Evolutionary conservation across 2,113 vertebrate species (phyloP), one percentile per base, ranked within the genome.

Genomic region (Anhinga anhinga): DNA sequence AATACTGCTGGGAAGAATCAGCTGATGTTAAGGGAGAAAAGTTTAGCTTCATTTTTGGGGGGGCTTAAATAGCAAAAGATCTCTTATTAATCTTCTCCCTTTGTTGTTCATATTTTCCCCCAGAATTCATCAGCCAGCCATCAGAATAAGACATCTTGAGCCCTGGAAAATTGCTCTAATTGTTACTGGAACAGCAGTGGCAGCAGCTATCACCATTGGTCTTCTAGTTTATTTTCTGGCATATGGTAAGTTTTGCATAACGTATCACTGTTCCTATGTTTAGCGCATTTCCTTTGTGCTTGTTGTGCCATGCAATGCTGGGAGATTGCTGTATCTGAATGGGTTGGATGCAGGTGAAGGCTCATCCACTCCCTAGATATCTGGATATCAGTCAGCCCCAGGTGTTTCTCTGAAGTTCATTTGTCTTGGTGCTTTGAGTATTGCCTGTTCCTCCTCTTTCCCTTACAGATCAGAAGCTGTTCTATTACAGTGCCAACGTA

Each of bases 221-320:
- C 88, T 98, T 44, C 95, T 98, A 34, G 89, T 97, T 76, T 93
- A 98, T 95, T 98, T 98, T 92, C 92, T 98, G 81, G 91, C 94
- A 42, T 97, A 98, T 65, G 97, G 98, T 98, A 95, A 98, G 97
- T 86, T 95, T 88, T 85, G 73, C 7, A 36, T 32, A 67, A 44
- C 2, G 2, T 15, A 18, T 26, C 13, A 29, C 17, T 55, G 6
- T 79, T 73, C 32, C 23, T 21, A 2, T 13, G 4, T 66, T 82
- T 50, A n/a, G 12, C 34, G n/a, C 38, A 22, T 79, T 79, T 91
- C 23, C 19, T 94, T 58, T 69, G 27, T 69, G 49, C 36, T 50
- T 55, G 5, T 78, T 67, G 53, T 50, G 34, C 49, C 23, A 32
- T 40, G 27, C 40, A 20, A 4, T 29, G 15, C 70, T 80, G 81